Evolutionary conservation across 2,888 invertebrate species (phyloP).

Genomic region (Parthenolecanium corni): DNA sequence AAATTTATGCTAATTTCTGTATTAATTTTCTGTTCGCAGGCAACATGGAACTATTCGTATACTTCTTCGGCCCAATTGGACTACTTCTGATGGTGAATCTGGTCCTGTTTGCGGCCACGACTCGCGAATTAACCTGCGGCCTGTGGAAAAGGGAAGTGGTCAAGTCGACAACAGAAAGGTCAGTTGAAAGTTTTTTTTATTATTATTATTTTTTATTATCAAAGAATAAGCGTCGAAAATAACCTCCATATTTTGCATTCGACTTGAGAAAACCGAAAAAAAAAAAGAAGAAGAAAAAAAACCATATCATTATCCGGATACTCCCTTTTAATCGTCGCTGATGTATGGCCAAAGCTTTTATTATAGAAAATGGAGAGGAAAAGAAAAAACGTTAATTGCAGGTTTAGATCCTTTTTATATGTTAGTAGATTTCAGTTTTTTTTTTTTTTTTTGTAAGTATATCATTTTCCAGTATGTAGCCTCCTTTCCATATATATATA

Average conservation of each 20-base stretch:
- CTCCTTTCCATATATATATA: no score
- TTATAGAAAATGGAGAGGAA: not conserved
- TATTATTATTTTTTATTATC: not conserved
- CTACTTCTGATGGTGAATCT: conserved; percentile 64
- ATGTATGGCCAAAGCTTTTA: not conserved
- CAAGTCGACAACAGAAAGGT: conserved; percentile 68
- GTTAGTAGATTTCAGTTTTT: no score
- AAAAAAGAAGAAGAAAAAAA: no score
- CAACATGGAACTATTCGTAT: conserved; percentile 66
- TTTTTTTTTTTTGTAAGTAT: no score
- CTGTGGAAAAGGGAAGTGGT: conserved; percentile 79
- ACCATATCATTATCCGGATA: not conserved
- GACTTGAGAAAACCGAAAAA: not conserved
- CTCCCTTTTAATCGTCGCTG: not conserved
- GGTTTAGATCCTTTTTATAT: no score
- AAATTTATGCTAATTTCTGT: no score
- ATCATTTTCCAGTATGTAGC: no score
- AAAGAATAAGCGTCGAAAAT: not conserved
- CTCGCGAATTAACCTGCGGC: conserved; percentile 73
- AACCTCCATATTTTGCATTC: not conserved
- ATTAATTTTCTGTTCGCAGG: conserved; percentile 42
- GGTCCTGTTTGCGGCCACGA: conserved; percentile 65
- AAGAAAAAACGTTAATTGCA: no score
- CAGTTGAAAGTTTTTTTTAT: no score
- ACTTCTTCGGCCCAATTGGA: conserved; percentile 76